Evolutionary conservation across 2,113 vertebrate genomes (phyloP).

Genomic region (Acanthisitta chloris): DNA sequence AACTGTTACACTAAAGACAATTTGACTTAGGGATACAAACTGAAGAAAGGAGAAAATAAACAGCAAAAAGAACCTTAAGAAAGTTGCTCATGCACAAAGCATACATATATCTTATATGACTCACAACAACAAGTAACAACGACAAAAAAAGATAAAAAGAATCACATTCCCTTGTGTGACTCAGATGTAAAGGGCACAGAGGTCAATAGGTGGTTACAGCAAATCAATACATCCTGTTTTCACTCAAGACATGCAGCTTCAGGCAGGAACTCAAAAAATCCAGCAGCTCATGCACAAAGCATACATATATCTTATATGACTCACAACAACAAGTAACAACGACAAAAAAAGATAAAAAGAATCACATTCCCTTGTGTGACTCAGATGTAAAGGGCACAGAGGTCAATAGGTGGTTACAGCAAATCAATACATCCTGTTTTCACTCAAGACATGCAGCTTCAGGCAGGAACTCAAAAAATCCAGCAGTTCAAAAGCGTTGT

Average conservation of each 20-base stretch:
- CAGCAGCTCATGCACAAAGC: not conserved
- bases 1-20: not conserved
- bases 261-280: not conserved
- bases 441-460: constrained; percentile 1
- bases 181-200: constrained; percentile 2
- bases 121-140: not conserved
- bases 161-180: not conserved
- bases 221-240: constrained; percentile 25
- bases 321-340: not conserved
- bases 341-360: not conserved
- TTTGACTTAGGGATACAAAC: not conserved
- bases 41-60: not conserved
- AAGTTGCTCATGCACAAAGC: not conserved
- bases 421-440: constrained; percentile 25
- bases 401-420: constrained; percentile 57
- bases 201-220: constrained; percentile 57
- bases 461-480: not conserved
- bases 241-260: constrained; percentile 1
- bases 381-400: constrained; percentile 2
- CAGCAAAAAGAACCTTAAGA: not conserved
- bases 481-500: not conserved
- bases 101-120: not conserved
- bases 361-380: not conserved
- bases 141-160: not conserved
- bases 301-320: not conserved